These are phyloP conservation scores for Himalopsyche japonica DNA, from an alignment of 2,888 invertebrate genomes.

Conservation along the genomic window DNA sequence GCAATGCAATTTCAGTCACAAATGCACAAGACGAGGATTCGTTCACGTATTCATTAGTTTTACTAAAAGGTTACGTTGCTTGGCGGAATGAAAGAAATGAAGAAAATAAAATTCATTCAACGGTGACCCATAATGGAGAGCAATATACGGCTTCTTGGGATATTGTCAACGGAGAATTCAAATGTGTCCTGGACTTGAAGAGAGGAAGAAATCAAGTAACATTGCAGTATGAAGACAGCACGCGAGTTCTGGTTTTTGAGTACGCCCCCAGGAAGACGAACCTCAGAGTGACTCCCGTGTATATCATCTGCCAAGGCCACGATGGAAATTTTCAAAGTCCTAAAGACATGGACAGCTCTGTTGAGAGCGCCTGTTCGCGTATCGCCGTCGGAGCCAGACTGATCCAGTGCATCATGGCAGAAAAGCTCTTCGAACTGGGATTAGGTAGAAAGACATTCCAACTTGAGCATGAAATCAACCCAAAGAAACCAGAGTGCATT, in stretches of 20 bases:
- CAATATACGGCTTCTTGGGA: constrained; percentile 62
- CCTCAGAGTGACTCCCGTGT: constrained; percentile 74
- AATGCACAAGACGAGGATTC: constrained; percentile 67
- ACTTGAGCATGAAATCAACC: constrained; percentile 67
- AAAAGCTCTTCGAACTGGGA: constrained; percentile 81
- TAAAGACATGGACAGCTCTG: constrained; percentile 63
- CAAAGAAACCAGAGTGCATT: constrained; percentile 65
- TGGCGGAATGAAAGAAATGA: constrained; percentile 49
- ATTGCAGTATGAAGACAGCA: constrained; percentile 60
- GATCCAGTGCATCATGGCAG: constrained; percentile 84
- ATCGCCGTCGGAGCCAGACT: constrained; percentile 78
- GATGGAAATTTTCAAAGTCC: constrained; percentile 79
- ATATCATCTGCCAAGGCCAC: constrained; percentile 80
- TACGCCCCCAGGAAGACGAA: constrained; percentile 64
- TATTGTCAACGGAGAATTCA: constrained; percentile 69
- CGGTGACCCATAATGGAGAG: constrained; percentile 50
- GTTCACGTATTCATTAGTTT: constrained; percentile 63
- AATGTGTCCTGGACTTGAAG: constrained; percentile 66
- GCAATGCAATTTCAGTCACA: constrained; percentile 49
- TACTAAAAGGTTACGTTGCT: constrained; percentile 63
- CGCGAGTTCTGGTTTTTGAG: constrained; percentile 56
- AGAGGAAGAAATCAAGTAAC: constrained; percentile 67
- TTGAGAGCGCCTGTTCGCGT: constrained; percentile 73
- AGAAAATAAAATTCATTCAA: constrained; percentile 53
- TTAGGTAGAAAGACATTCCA: constrained; percentile 81